These are phyloP conservation scores for Nematostella vectensis DNA, from an alignment of 92 coral and sea anemone genomes.

Conservation along the genomic window DNA sequence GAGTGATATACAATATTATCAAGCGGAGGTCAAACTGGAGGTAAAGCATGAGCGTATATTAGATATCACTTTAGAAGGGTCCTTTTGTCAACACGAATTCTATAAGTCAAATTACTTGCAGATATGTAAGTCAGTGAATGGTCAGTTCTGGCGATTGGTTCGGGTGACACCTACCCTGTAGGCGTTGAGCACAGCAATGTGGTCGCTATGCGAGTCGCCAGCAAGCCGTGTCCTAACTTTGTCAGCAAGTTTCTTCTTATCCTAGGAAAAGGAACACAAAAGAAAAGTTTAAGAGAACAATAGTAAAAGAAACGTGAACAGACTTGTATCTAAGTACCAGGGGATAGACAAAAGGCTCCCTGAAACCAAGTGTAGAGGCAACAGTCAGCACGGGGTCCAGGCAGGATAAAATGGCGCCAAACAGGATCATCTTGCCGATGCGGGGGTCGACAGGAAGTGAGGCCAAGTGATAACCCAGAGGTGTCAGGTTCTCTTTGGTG, in stretches of 20 bases:
- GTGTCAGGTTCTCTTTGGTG: constrained; percentile 65
- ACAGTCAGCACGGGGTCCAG: constrained; percentile 93
- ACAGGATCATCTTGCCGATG: constrained; percentile 88
- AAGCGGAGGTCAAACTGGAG: no score
- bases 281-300: neutral
- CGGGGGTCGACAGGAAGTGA: constrained; percentile 92
- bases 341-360: constrained; percentile 87
- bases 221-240: constrained; percentile 65
- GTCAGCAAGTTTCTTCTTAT: constrained; percentile 78
- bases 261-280: constrained; percentile 29
- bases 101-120: no score
- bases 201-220: constrained; percentile 74
- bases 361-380: constrained; percentile 85
- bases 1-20: constrained; percentile 2
- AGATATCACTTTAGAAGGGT: no score
- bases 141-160: no score
- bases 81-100: no score
- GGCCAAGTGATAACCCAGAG: constrained; percentile 92
- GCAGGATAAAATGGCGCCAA: constrained; percentile 96
- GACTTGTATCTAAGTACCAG: constrained; percentile 37
- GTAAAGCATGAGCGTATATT: no score
- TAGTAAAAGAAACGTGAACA: neutral
- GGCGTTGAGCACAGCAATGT: constrained; percentile 72
- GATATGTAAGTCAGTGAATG: no score
- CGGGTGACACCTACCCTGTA: no score